Evolutionary conservation across 92 coral and sea anemone species (phyloP).

Genomic region (Ricordea florida): DNA sequence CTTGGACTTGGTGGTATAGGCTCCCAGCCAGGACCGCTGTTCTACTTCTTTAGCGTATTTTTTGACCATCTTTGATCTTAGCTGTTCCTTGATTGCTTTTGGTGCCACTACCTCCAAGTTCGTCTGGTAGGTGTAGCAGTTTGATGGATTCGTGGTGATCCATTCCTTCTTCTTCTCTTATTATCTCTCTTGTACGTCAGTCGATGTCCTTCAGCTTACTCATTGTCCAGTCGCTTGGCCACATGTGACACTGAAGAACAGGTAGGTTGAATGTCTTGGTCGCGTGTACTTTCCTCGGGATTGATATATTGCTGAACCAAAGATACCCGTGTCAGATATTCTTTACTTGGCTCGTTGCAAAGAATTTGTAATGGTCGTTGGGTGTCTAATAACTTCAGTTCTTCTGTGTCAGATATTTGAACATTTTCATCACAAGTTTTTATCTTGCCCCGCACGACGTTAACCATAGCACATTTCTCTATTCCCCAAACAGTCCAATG

Average conservation of each 20-base stretch:
- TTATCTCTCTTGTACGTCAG: not conserved
- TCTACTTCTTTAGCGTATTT: not conserved
- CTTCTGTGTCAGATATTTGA: no score
- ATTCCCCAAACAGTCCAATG: no score
- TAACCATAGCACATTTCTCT: no score
- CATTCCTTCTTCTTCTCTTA: not conserved
- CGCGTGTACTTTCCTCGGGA: constrained; percentile 10
- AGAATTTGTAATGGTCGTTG: no score
- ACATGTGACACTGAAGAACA: constrained; percentile 10
- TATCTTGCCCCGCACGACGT: no score
- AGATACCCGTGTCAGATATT: no score
- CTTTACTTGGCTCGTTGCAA: no score
- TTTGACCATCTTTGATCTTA: not conserved
- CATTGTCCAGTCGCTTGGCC: constrained; percentile 28
- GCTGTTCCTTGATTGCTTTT: not conserved
- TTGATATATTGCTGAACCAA: constrained; percentile 14
- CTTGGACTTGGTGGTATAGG: not conserved
- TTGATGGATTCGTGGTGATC: not conserved
- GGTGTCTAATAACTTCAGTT: no score
- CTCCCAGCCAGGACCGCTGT: not conserved
- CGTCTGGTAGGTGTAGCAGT: not conserved
- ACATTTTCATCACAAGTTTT: no score
- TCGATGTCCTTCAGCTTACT: no score
- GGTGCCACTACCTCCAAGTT: not conserved
- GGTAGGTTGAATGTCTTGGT: constrained; percentile 18